These are phyloP conservation scores for Trochalopteron elliotii DNA, from an alignment of 2,113 vertebrate species.

Conservation along the genomic window DNA sequence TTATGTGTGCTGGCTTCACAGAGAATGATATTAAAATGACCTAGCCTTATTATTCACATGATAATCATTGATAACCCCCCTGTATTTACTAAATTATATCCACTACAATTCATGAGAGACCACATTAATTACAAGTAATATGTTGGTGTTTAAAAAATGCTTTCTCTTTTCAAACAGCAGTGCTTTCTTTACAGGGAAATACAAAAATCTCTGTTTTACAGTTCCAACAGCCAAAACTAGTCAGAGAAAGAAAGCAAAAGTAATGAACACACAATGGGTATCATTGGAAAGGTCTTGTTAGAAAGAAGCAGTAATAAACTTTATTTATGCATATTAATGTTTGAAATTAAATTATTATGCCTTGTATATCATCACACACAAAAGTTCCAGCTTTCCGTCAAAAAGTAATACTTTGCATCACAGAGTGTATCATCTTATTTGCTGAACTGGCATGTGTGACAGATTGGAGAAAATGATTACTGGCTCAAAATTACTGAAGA, in stretches of 20 bases:
- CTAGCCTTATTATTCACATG: background rate
- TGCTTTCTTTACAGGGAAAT: background rate
- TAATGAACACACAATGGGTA: background rate
- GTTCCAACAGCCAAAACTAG: background rate
- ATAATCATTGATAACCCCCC: background rate
- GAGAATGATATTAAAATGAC: slow-evolving; percentile 26
- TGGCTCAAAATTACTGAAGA: background rate
- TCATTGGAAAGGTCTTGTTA: background rate
- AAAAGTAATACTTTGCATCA: background rate
- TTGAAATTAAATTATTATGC: background rate
- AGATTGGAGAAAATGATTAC: background rate
- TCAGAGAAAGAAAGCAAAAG: background rate
- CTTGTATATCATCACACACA: background rate
- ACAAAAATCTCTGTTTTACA: background rate
- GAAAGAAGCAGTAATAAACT: background rate
- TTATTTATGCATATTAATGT: background rate
- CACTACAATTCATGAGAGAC: background rate
- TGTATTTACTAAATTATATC: slow-evolving; percentile 7
- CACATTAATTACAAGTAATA: background rate
- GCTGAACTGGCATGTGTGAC: background rate
- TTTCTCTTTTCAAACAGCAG: background rate
- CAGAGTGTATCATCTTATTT: background rate
- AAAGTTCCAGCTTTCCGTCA: background rate
- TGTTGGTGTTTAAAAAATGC: background rate
- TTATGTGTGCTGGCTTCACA: slow-evolving; percentile 17